Conservation (phyloP, 2,888 invertebrate genomes). For the Microctonus brassicae region DNA sequence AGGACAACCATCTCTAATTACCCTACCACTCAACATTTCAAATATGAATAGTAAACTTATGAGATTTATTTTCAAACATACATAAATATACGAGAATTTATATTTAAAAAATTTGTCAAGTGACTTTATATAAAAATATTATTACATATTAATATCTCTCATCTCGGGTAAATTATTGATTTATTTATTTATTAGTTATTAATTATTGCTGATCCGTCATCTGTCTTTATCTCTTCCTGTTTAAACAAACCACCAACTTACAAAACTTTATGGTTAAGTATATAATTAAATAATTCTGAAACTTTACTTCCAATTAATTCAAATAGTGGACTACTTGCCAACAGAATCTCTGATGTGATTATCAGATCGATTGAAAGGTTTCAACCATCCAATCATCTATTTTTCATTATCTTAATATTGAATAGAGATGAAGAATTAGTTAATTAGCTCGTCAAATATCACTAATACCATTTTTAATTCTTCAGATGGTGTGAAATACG, state of each 20-base stretch:
- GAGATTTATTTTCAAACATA: too few relatives aligned
- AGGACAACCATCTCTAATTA: background rate
- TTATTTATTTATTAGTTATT: too few relatives aligned
- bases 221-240: too few relatives aligned
- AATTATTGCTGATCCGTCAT: too few relatives aligned
- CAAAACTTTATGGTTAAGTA: conserved; percentile 16
- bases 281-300: conserved; percentile 49
- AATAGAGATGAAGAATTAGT: background rate
- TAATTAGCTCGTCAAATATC: too few relatives aligned
- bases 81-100: background rate
- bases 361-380: background rate
- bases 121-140: too few relatives aligned
- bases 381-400: too few relatives aligned
- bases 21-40: background rate
- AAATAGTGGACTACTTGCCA: conserved; percentile 11
- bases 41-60: background rate
- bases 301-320: conserved; percentile 57
- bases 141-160: too few relatives aligned
- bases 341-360: background rate
- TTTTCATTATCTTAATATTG: background rate
- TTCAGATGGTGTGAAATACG: too few relatives aligned
- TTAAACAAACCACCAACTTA: background rate
- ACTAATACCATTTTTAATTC: too few relatives aligned
- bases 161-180: too few relatives aligned
- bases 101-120: too few relatives aligned